Base-by-base conservation (phyloP, 2,888 invertebrate species). In the Hyposoter didymator region DNA sequence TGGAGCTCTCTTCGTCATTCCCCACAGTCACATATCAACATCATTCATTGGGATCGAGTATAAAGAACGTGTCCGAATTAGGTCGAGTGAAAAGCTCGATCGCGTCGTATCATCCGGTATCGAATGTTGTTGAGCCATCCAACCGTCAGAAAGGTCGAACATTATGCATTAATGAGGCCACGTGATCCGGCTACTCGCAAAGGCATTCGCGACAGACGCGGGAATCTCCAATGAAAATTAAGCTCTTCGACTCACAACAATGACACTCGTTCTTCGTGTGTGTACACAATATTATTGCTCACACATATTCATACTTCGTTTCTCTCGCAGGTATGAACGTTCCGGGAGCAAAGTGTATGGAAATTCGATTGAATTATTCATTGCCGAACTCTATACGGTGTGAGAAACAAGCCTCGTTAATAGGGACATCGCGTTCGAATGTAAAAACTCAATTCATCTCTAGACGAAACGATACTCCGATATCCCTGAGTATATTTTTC, bases 201-300 rank as follows among this genome's bases (percentile, higher is more conserved):
- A 64, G 49, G 22, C 69, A 49, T 52, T 22, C 22, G n/a, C 62
- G 12, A 43, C 75, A 66, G 64, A 76, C 80, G 66, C 47, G 47
- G 69, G 49, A 80, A 84, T 80, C 64, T 76, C 76, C 52, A 73
- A 84, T 84, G 76, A 80, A 67, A 80, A 76, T 73, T 72, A 84
- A 45, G 47, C 72, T 80, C 66, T 75, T 75, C 32, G 47, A 49
- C 72, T 43, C 22, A 75, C 75, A 80, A 84, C 74, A 72, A 80
- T 84, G 52, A 79, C 43, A 70, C 74, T 70, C 43, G 45, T 64
- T 10, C 3, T 22, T 43, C 28, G 19, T 35, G n/a, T 8, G 2
- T 19, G 39, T 19, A 62, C 28, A 62, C 28, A 32, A 52, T 17
- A 81, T 17, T 39, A 49, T 45, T 62, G 12, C 5, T 14, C 47